Percentiles rank a stretch among this genome's conserved stretches.
Conservation (phyloP, 1,140 invertebrate genomes). For the Caenorhabditis tropicalis region DNA sequence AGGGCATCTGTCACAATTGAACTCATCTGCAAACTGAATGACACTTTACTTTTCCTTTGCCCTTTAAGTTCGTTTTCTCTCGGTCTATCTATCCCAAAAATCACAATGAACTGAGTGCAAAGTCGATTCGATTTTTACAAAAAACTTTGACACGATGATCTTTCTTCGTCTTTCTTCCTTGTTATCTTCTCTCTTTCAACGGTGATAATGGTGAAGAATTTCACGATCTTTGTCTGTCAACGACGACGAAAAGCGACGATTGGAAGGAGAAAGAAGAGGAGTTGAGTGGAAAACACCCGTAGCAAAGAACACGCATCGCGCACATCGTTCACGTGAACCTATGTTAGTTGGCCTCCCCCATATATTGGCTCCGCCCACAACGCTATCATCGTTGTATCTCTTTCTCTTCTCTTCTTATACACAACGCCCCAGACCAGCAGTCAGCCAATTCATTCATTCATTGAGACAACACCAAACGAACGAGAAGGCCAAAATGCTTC, state of each 20-base stretch:
- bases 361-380: neutral
- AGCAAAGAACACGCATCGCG: neutral
- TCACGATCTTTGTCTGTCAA: constrained; percentile 28
- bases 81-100: neutral
- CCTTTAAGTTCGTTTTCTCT: neutral
- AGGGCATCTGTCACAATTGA: neutral
- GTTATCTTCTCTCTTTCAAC: constrained; percentile 2
- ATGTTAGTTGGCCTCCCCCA: neutral
- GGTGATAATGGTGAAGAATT: neutral
- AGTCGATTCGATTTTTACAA: constrained; percentile 37
- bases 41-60: neutral
- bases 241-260: constrained; percentile 7
- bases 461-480: neutral
- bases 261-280: neutral
- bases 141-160: neutral
- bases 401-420: constrained; percentile 22
- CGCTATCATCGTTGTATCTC: constrained; percentile 32
- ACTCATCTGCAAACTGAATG: neutral
- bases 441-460: constrained; percentile 21
- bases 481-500: constrained; percentile 5
- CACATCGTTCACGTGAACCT: constrained; percentile 22
- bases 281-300: constrained; percentile 12
- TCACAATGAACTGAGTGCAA: constrained; percentile 29
- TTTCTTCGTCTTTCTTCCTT: neutral
- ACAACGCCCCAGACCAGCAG: constrained; percentile 24